Base-by-base conservation (phyloP, 2,888 invertebrate species). In the Meandrusa payeni region DNA sequence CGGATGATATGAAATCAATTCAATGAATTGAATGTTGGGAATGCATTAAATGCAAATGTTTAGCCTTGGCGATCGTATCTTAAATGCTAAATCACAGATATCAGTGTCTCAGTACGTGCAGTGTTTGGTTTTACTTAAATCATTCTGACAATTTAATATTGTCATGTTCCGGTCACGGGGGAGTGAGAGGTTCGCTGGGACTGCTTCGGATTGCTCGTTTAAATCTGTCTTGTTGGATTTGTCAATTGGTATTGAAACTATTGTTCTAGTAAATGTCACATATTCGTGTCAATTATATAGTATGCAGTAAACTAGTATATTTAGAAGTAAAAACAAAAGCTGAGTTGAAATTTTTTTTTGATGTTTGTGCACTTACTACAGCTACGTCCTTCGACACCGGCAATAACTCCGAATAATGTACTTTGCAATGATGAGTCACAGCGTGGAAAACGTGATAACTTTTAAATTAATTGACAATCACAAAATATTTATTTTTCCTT, bases 61-160 rank as follows among this genome's bases (percentile, higher is more conserved):
- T 27, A 44, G 38, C 43, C 43, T 44, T 44, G 43, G 7, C 13
- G 37, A 20, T 37, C 32, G 13, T 44, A 44, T 44, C 43, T 38
- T 5, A 26, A 33, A 38, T 38, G 32, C 32, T 44, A 38, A 44
- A 38, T 32, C 31, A 20, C 20, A 37, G 43, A 37, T 37, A 17
- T 26, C 31, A 20, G 20, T 20, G 10, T 12, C 23, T 13, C 7
- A 23, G 23, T 23, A 31, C 22, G 24, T 24, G 5, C 29, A 29
- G 7, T 23, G 42, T 42, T 42, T 29, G 31, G 36, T 36, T 37
- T 36, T 36, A 42, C 36, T 26, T 43, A 37, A 38, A 43, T 15
- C 27, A 43, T 43, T 43, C 43, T 32, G 38, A 43, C 43, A 43
- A 38, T 38, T 43, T 43, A 43, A 43, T 43, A 38, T 27, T 27